Evolutionary conservation across 2,888 invertebrate genomes (phyloP).

Genomic region (Tuberolachnus salignus): DNA sequence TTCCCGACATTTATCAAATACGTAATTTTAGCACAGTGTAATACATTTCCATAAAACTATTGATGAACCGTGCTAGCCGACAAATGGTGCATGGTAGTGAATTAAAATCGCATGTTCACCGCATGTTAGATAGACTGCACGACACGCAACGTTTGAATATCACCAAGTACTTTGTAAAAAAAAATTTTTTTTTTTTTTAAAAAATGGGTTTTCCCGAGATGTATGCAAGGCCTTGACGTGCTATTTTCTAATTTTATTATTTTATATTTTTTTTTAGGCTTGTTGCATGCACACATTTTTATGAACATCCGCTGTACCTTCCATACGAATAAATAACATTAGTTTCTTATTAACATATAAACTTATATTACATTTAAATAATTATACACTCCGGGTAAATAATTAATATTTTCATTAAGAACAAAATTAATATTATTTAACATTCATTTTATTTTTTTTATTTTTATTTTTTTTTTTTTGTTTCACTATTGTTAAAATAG

Average conservation of each 20-base stretch:
- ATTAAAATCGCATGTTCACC: conserved; percentile 50
- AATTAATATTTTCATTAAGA: conserved; percentile 6
- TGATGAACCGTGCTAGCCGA: conserved; percentile 40
- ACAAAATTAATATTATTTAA: conserved; percentile 4
- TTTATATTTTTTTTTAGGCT: conserved; percentile 27
- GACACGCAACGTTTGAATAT: conserved; percentile 47
- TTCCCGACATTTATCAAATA: conserved; percentile 4
- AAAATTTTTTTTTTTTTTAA: too few species aligned
- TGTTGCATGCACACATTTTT: conserved; percentile 32
- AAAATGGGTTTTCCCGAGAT: not conserved
- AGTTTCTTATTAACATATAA: not conserved
- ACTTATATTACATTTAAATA: not conserved
- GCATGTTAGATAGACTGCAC: conserved; percentile 48
- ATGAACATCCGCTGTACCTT: not conserved
- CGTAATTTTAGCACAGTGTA: conserved; percentile 45
- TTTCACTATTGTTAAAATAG: not conserved
- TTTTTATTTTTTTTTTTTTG: too few species aligned
- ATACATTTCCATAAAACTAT: conserved; percentile 2
- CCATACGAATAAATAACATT: not conserved
- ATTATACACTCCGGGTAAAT: conserved; percentile 8
- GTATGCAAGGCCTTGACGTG: conserved; percentile 27
- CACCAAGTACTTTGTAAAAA: not conserved
- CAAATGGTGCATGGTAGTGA: conserved; percentile 41
- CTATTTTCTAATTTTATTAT: conserved; percentile 7
- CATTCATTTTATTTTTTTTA: conserved; percentile 3